These are phyloP conservation scores for Thamnophis sirtalis DNA, from an alignment of 2,113 vertebrate genomes.

Conservation along the genomic window DNA sequence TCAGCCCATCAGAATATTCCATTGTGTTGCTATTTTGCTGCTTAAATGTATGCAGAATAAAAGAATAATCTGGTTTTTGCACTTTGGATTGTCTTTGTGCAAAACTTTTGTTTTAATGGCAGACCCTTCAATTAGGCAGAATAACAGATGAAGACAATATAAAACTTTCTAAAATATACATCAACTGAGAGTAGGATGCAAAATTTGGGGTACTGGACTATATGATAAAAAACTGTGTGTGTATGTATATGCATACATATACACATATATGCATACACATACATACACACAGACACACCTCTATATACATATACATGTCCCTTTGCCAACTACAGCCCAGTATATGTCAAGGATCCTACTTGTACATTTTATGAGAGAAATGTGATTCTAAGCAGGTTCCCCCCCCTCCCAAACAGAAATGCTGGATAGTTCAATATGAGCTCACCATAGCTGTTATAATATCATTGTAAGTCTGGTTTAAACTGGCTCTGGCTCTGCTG, in stretches of 20 bases:
- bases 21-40: not conserved
- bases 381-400: not conserved
- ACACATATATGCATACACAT: too few species aligned
- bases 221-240: not conserved
- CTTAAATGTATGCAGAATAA: not conserved
- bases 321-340: not conserved
- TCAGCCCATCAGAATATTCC: not conserved
- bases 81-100: not conserved
- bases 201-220: not conserved
- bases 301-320: too few species aligned
- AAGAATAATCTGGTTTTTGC: not conserved
- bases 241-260: too few species aligned
- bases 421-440: not conserved
- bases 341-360: not conserved
- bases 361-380: not conserved
- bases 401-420: not conserved
- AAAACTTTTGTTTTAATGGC: not conserved
- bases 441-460: not conserved
- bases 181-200: not conserved
- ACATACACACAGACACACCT: too few species aligned
- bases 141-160: not conserved
- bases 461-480: not conserved
- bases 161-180: not conserved
- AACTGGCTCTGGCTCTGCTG: not conserved
- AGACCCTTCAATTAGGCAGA: not conserved